Conservation (phyloP, 2,797 vertebrate species). For the Xerus rutilus region DNA sequence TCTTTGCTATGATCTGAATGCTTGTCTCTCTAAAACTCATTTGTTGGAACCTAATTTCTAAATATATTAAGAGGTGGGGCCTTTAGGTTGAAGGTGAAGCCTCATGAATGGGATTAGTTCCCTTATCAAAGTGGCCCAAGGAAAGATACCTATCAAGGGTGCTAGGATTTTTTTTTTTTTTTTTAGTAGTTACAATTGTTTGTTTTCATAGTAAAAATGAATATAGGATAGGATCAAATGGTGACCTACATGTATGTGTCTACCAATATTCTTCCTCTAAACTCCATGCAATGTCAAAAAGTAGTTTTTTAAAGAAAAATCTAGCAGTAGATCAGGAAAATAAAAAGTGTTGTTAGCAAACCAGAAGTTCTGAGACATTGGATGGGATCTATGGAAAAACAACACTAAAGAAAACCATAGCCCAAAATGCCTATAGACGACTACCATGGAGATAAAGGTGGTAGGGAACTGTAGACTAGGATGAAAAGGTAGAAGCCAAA, state of each 20-base stretch:
- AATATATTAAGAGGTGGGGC: neutral
- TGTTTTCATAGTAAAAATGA: constrained; percentile 14
- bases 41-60: neutral
- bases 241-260: neutral
- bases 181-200: neutral
- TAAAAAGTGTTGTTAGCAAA: neutral
- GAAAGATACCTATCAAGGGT: neutral
- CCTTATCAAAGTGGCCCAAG: neutral
- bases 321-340: neutral
- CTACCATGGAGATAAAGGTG: neutral
- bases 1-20: neutral
- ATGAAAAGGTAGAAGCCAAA: neutral
- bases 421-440: neutral
- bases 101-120: neutral
- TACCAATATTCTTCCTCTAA: neutral
- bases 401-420: neutral
- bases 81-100: neutral
- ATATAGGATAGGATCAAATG: neutral
- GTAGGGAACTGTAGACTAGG: neutral
- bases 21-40: neutral
- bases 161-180: neutral
- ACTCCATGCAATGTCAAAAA: neutral
- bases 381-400: neutral
- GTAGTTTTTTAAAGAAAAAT: constrained; percentile 1
- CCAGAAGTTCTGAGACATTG: constrained; percentile 30